Base-by-base conservation (phyloP, 2,113 vertebrate species). In the Phylloscopus trochilus region DNA sequence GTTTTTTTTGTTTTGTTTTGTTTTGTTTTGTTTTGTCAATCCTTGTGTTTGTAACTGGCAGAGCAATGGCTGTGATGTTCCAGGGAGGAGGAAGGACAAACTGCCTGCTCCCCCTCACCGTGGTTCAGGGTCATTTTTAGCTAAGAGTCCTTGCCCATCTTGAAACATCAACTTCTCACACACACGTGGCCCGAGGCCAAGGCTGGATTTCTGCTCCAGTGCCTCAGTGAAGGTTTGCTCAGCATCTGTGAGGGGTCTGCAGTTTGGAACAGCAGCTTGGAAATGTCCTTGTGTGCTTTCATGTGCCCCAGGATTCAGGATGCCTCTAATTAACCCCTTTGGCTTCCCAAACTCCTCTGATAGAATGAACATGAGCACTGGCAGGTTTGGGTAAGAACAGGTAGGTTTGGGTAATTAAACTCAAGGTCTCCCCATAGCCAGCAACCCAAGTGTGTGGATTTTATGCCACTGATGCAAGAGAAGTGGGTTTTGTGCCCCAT, bases 61-160 rank as follows among this genome's bases (percentile, higher is more conserved):
- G 27, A 51, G 37, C 6, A 22, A n/a, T 8, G 0, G 1, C 69
- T 3, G 5, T 26, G 5, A 20, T 20, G 7, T 6, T 44, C 35
- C 72, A 16, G 43, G 26, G 70, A 46, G 5, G 70, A 64, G 80
- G 69, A 35, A 82, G 51, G 70, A 26, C 1, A 10, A 43, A 11
- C 23, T 41, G 24, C 80, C 76, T 41, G 64, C 55, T 77, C 66
- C 66, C 46, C 51, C 23, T 37, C 10, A 0, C 44, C 7, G 26
- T 46, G 46, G 16, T n/a, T 83, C 74, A 21, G 56, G 58, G 81
- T 76, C 73, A 47, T 13, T 75, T 83, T 47, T 35, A 75, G 72
- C 72, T 11, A 5, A 31, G 51, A 70, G 51, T 11, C 23, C 15
- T 67, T 67, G 67, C 67, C 52, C 58, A 52, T 37, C 77, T 13